A percentile compares a stretch with the other conserved stretches of the same genome.
phyloP scores from a whole-genome alignment of 2,797 vertebrate species.

The Halcyon smyrnensis region DNA sequence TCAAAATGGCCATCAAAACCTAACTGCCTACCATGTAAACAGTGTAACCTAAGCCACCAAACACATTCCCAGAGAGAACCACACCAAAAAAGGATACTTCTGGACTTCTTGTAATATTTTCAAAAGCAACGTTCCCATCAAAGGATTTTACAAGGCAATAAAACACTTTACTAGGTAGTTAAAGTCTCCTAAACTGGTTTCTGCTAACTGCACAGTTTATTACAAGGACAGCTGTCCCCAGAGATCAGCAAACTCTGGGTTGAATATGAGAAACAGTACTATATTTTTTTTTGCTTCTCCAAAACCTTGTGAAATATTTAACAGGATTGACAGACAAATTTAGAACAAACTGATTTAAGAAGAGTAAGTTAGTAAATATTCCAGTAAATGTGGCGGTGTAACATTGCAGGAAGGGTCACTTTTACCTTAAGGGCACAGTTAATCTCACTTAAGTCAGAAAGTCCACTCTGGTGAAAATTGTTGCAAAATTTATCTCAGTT shows the following conservation, averaged over 20 bases:
- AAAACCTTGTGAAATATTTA: not conserved
- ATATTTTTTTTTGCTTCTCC: not conserved
- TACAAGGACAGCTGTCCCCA: not conserved
- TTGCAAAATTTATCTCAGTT: not conserved
- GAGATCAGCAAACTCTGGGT: not conserved
- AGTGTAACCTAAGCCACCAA: not conserved
- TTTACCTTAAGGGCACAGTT: not conserved
- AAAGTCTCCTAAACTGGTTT: not conserved
- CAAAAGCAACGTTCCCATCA: not conserved
- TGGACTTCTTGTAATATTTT: not conserved
- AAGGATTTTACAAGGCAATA: slow-evolving; percentile 45
- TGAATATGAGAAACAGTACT: not conserved
- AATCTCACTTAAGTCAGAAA: not conserved
- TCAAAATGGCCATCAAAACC: slow-evolving; percentile 23
- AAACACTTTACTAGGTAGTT: slow-evolving; percentile 23
- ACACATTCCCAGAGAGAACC: not conserved
- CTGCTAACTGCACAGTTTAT: slow-evolving; percentile 3
- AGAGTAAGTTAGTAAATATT: not conserved
- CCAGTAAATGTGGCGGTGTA: not conserved
- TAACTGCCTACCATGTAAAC: not conserved
- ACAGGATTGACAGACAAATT: not conserved
- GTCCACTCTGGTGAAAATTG: not conserved
- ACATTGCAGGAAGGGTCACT: not conserved
- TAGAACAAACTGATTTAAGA: not conserved
- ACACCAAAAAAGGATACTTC: not conserved